Evolutionary conservation across 2,888 invertebrate genomes (phyloP), one percentile per base, ranked within the genome.

Genomic region (Diplazon laetatorius): DNA sequence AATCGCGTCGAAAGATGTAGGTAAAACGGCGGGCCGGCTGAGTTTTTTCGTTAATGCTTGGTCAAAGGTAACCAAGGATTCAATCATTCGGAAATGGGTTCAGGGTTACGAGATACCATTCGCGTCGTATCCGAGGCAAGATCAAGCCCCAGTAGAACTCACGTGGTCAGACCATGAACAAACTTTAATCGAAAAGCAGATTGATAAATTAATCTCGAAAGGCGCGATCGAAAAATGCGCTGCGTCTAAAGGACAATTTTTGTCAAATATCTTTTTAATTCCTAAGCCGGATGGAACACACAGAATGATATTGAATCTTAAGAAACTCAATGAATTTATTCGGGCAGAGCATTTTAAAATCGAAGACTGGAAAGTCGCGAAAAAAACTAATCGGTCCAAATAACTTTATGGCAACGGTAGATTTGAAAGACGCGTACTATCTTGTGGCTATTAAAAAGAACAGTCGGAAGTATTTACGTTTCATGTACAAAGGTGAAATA

Each of bases 321-420:
- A 85, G 80, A 60, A 55, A 42, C 59, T 85, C 1, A 83, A 85
- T 42, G 72, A 77, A 30, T 84, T 69, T 63, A 63, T 85, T 37
- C 12, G 35, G 8, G 52, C 80, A 16, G 62, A 78, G 37, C 85
- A 84, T 76, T 85, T 85, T 60, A 82, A 85, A 72, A 79, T 85
- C 35, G 83, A 84, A 68, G 84, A 84, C 59, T 80, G 76, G 65
- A 80, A 80, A 65, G 82, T 82, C n/a, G 82, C 81, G 14, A 52
- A 35, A 35, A n/a, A 82, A 80, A 52, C 52, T 84, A 20, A 74
- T 85, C 20, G 65, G 52, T 37, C 10, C 42, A 46, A 42, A 78
- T 48, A 37, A 62, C 37, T 70, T 59, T 20, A 59, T 70, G 59
- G 59, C 69, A 37, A 70, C 69, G 25, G 1, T 63, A 35, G 57